Base-by-base conservation (phyloP, 1,140 invertebrate species). In the Ceratina australensis region DNA sequence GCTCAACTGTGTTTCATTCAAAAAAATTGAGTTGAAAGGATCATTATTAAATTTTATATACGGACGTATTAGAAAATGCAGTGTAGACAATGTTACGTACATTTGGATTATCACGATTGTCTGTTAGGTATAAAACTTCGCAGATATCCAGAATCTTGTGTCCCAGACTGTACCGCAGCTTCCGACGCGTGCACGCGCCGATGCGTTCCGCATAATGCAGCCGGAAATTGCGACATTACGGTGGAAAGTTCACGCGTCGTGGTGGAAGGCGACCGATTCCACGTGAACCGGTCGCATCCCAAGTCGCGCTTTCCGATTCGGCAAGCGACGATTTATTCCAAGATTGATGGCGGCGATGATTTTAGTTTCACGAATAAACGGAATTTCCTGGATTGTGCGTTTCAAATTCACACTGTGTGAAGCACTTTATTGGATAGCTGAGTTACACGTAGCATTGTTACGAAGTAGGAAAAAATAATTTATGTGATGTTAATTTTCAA, bases 161-260 rank as follows among this genome's bases (percentile, higher is more conserved):
- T 42, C 33, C 33, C 33, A 42, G 33, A 42, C 33, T 42, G 33
- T 42, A 10, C 78, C 86, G 83, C 78, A 76, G 84, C 84, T 89
- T 89, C 82, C 79, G 78, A 42, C 69, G 79, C 81, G 82, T 85
- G 49, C 54, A 73, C 66, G 72, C 78, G 87, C 77, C 16, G n/a
- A 54, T 86, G 69, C 78, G 72, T 76, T 13, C 50, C 86, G 87
- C 88, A 89, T 87, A 85, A 89, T 88, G 87, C 86, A 87, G 83
- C 72, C 78, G 78, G 82, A 87, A 88, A 81, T 80, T 66, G 77
- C 74, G 72, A 83, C 63, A 83, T 84, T 83, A 88, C 89, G 82
- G 84, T 69, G 87, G 85, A 76, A 86, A 86, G 83, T 89, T 84
- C 81, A 87, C 87, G 33, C 33, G 33, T 88, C 69, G 67, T 63